A percentile compares a stretch with the other conserved stretches of the same genome.
phyloP scores from a whole-genome alignment of 2,797 vertebrate species.

The Semaprochilodus insignis region DNA sequence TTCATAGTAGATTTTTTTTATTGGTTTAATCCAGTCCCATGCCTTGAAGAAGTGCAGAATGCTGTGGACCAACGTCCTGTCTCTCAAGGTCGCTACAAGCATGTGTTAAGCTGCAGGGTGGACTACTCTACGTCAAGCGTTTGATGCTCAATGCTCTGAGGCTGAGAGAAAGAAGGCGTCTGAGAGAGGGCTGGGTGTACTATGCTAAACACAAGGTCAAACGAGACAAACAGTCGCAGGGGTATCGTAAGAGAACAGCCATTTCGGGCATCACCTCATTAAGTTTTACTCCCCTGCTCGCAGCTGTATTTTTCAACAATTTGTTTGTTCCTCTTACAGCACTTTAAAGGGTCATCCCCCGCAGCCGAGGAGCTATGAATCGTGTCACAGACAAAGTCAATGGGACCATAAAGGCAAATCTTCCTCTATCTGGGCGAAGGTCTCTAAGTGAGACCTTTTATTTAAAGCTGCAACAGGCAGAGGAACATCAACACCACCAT shows the following conservation, averaged over 20 bases:
- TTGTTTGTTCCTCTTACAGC: conserved; percentile 19
- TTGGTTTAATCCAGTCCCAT: not conserved
- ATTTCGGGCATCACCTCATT: conserved; percentile 46
- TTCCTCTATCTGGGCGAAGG: not conserved
- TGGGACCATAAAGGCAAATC: conserved; percentile 19
- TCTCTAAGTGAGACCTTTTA: conserved; percentile 21
- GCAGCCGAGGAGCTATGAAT: conserved; percentile 16
- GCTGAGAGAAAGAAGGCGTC: not conserved
- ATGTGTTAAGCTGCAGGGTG: not conserved
- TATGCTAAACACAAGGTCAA: conserved; percentile 48
- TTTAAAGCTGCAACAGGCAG: not conserved
- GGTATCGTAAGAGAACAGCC: conserved; percentile 46
- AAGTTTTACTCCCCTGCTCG: conserved; percentile 28
- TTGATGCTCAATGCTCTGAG: conserved; percentile 8
- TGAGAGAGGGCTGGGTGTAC: conserved; percentile 13
- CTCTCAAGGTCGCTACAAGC: conserved; percentile 1
- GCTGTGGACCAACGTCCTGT: not conserved
- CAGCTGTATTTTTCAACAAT: conserved; percentile 15
- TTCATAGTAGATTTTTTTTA: too few relatives aligned
- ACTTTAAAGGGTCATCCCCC: conserved; percentile 15
- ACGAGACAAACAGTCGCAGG: conserved; percentile 28
- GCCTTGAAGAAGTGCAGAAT: not conserved
- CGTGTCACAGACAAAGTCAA: conserved; percentile 18
- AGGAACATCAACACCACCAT: conserved; percentile 5
- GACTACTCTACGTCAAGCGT: not conserved